Base-by-base conservation (phyloP, 23 tunicate species). In the Ascidia mentula region DNA sequence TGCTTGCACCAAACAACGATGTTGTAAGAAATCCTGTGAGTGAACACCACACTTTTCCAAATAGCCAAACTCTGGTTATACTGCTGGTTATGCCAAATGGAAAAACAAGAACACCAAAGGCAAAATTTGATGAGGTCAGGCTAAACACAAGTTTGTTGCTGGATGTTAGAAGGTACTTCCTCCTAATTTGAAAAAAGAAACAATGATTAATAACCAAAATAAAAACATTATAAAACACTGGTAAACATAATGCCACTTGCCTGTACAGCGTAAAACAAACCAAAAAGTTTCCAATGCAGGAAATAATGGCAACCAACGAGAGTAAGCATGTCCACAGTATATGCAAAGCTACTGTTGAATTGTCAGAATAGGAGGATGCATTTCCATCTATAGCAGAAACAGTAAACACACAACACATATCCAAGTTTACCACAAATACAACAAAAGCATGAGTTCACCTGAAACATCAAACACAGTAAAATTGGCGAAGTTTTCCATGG, bases 121-220 rank as follows among this genome's bases (percentile, higher is more conserved):
- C 82, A 34, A 87, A 87, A 45, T 87, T 87, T 24, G 92, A 79
- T 73, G 72, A 9, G 17, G 92, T 81, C 77, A 87, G 45, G 76
- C 92, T 81, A 45, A 81, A 82, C 0, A 87, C 92, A 5, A 87
- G 82, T 40, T 81, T 87, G 82, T 87, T 87, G 86, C 92, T 87
- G 39, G 92, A 85, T 37, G 92, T 87, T 12, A 87, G 82, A 31
- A 87, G 72, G 45, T 81, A 87, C 77, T 76, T 80, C 0, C 92
- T 79, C 42, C 92, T 87, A 46, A n/a, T n/a, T n/a, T n/a, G n/a
- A n/a, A n/a, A n/a, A n/a, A n/a, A 83, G 75, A 34, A 32, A 38
- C 31, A 1, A 45, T 31, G 0, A 78, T 78, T 0, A 53, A 9
- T 15, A 42, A 42, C 12, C 53, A 42, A 42, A 9, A 15, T 15